A percentile compares a stretch with the other conserved stretches of the same genome.
Conservation (phyloP, 1,140 invertebrate genomes). For the silkworm (Bombyx mori) region ASM3026992v2 NC_085129.1:7788501-7789000, state of each 20-base stretch:
- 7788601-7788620: slow-evolving; percentile 59
- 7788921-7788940: slow-evolving; percentile 67
- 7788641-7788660: slow-evolving; percentile 33
- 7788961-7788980: slow-evolving; percentile 56
- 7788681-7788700: slow-evolving; percentile 66
- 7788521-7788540: slow-evolving; percentile 1
- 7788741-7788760: slow-evolving; percentile 53
- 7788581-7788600: slow-evolving; percentile 46
- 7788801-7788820: slow-evolving; percentile 48
- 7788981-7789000: slow-evolving; percentile 51
- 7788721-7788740: slow-evolving; percentile 58
- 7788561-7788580: slow-evolving; percentile 30
- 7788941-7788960: slow-evolving; percentile 65
- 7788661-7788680: slow-evolving; percentile 42
- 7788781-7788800: slow-evolving; percentile 49
- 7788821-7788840: slow-evolving; percentile 61
- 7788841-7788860: slow-evolving; percentile 60
- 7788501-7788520: slow-evolving; percentile 17
- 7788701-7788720: slow-evolving; percentile 52
- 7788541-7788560: slow-evolving; percentile 16
- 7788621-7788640: slow-evolving; percentile 27
- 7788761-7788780: slow-evolving; percentile 46
- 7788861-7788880: slow-evolving; percentile 66
- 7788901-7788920: slow-evolving; percentile 41
- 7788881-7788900: slow-evolving; percentile 56